Conservation (phyloP, 2,888 invertebrate genomes). For the Eremobia ochroleuca region DNA sequence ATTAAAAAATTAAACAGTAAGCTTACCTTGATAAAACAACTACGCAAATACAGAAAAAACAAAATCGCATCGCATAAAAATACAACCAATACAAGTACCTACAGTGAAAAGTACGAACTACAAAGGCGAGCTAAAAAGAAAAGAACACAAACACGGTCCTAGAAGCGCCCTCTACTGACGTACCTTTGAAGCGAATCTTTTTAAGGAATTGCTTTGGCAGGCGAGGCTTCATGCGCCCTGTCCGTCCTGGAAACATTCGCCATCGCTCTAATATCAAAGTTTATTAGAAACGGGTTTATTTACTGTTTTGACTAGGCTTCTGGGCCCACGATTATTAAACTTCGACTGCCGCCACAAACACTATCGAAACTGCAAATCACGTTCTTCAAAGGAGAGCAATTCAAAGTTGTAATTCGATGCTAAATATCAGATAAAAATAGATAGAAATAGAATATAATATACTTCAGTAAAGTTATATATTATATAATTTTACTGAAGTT, state of each 20-base stretch:
- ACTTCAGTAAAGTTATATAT: too few species aligned
- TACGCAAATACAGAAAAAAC: constrained; percentile 6
- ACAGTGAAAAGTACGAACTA: constrained; percentile 33
- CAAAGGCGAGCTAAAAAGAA: constrained; percentile 55
- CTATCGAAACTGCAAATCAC: too few species aligned
- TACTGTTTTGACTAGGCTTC: not conserved
- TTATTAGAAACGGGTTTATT: not conserved
- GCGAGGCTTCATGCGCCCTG: constrained; percentile 83
- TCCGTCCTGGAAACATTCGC: constrained; percentile 82
- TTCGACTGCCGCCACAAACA: too few species aligned
- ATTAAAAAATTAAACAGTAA: not conserved
- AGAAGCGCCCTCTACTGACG: constrained; percentile 83
- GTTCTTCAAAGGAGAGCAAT: too few species aligned
- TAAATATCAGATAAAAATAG: too few species aligned
- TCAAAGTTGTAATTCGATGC: too few species aligned
- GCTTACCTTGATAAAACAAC: constrained; percentile 1
- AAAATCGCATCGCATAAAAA: constrained; percentile 34
- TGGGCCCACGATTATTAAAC: not conserved
- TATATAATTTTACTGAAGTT: too few species aligned
- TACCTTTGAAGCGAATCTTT: constrained; percentile 89
- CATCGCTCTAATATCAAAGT: constrained; percentile 52
- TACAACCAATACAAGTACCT: constrained; percentile 28
- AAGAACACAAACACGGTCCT: constrained; percentile 54
- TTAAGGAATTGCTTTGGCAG: constrained; percentile 85
- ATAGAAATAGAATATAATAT: too few species aligned